Conservation (phyloP, 2,113 vertebrate genomes). For the Machaerirhynchus nigripectus region DNA sequence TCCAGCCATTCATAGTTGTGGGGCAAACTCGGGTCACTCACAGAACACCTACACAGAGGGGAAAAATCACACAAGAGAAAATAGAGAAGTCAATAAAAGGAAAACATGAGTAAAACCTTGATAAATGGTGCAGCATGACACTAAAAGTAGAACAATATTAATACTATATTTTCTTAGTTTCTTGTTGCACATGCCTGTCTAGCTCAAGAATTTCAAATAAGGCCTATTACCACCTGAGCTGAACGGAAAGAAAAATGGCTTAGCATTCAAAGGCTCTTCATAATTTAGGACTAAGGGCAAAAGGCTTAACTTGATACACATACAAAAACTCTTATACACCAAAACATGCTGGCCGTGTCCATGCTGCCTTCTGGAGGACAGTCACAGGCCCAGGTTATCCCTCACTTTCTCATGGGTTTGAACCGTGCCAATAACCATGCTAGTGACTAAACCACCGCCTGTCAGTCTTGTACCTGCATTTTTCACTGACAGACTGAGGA, state of each 20-base stretch:
- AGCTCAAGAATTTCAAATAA: neutral
- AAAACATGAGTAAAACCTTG: neutral
- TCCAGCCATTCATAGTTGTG: neutral
- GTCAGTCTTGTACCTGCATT: neutral
- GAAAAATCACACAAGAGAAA: neutral
- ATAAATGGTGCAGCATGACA: neutral
- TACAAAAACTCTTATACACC: neutral
- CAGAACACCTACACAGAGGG: neutral
- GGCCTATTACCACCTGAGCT: neutral
- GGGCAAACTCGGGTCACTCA: neutral
- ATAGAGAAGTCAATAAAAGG: neutral
- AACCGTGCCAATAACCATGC: neutral
- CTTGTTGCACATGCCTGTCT: neutral
- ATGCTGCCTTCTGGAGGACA: neutral
- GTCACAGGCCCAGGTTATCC: too few species aligned
- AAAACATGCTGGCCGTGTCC: neutral
- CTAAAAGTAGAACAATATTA: neutral
- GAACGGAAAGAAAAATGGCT: fast-evolving
- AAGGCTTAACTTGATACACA: neutral
- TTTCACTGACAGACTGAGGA: neutral
- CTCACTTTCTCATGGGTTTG: neutral
- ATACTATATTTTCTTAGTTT: neutral
- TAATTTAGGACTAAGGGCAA: neutral
- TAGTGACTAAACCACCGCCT: neutral
- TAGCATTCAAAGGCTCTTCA: neutral